phyloP scores from a whole-genome alignment of 2,113 vertebrate species.

The Panthera leo region DNA sequence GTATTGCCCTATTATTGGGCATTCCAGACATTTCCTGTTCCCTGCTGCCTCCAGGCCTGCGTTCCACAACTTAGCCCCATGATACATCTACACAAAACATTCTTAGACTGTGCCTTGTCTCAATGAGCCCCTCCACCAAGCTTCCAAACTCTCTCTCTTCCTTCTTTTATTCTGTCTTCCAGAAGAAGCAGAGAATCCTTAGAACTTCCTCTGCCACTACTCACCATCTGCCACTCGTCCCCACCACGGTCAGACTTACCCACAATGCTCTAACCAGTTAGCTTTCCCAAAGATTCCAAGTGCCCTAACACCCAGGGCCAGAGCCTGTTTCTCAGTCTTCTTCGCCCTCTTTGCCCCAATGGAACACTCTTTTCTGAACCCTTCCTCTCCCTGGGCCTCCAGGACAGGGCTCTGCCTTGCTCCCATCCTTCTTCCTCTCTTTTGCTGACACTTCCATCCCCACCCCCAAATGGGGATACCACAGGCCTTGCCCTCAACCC shows the following conservation, averaged over 20 bases:
- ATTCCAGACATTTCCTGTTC: background rate
- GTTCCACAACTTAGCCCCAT: rapidly evolving
- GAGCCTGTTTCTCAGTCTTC: background rate
- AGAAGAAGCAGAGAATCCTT: background rate
- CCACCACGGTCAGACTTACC: background rate
- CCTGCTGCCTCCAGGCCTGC: background rate
- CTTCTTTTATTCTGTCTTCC: background rate
- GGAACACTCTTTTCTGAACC: background rate
- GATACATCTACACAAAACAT: background rate
- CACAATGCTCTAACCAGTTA: background rate
- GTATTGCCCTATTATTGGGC: background rate
- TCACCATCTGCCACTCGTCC: background rate
- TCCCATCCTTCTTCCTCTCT: background rate
- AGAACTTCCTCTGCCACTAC: background rate
- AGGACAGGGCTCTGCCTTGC: background rate
- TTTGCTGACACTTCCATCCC: background rate
- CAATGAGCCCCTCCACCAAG: background rate
- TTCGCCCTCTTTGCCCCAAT: background rate
- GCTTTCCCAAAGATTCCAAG: background rate
- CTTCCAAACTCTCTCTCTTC: background rate
- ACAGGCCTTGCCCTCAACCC: background rate
- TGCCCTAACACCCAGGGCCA: background rate
- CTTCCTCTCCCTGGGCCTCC: background rate
- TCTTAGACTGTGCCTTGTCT: background rate
- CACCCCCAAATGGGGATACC: rapidly evolving